Evolutionary conservation across 2,797 vertebrate genomes (phyloP).

Genomic region (Epinephelus coioides): DNA sequence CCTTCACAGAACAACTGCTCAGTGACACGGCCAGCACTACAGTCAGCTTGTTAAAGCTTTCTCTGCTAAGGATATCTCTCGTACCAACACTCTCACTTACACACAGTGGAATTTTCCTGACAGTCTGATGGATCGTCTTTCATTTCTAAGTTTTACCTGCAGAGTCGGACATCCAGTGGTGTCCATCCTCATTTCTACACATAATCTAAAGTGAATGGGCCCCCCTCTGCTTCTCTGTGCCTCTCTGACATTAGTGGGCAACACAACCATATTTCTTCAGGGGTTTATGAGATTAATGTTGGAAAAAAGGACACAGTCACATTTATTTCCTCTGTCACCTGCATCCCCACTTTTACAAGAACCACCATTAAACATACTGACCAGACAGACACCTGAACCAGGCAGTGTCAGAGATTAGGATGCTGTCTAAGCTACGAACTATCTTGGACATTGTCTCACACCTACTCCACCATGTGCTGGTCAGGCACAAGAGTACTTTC

Average conservation of each 20-base stretch:
- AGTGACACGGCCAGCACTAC: not conserved
- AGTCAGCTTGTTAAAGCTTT: not conserved
- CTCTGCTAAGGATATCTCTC: slow-evolving; percentile 5
- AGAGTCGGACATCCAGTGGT: slow-evolving; percentile 19
- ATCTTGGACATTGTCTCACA: too few relatives aligned
- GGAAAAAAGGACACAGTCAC: slow-evolving; percentile 1
- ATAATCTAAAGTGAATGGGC: slow-evolving; percentile 46
- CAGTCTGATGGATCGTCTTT: slow-evolving; percentile 44
- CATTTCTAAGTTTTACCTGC: slow-evolving; percentile 32
- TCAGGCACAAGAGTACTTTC: too few relatives aligned
- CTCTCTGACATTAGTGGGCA: slow-evolving; percentile 9
- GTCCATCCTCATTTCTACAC: slow-evolving; percentile 33
- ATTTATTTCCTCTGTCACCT: slow-evolving; percentile 19
- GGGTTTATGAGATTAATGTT: slow-evolving; percentile 36
- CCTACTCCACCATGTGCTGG: too few relatives aligned
- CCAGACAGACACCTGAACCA: not conserved
- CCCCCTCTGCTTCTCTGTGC: not conserved
- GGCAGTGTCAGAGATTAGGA: too few relatives aligned
- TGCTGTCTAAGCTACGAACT: too few relatives aligned
- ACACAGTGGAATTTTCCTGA: slow-evolving; percentile 3
- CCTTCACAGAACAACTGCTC: slow-evolving; percentile 7
- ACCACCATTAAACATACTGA: not conserved
- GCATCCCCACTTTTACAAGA: not conserved
- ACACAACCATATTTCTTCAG: slow-evolving; percentile 32
- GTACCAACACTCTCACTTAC: slow-evolving; percentile 3